Conservation (phyloP, 2,888 invertebrate genomes). For the Rutpela maculata region DNA sequence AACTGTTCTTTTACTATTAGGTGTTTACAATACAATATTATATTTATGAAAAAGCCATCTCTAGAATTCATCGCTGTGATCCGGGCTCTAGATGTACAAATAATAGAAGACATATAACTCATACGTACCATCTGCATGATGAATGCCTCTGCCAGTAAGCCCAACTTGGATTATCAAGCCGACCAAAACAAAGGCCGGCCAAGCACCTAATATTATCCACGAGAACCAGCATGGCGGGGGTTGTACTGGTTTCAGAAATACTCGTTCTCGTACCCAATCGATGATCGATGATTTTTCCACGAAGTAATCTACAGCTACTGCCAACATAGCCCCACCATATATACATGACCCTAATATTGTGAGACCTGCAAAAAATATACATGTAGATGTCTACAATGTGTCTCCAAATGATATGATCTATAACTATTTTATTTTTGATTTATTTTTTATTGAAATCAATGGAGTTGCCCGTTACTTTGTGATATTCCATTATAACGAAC, state of each 20-base stretch:
- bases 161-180: constrained; percentile 83
- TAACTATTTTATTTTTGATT: too few relatives aligned
- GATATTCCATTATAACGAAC: too few relatives aligned
- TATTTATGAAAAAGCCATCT: too few relatives aligned
- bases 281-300: constrained; percentile 83
- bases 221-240: constrained; percentile 82
- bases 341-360: constrained; percentile 85
- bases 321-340: constrained; percentile 85
- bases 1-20: too few relatives aligned
- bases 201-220: constrained; percentile 84
- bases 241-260: constrained; percentile 77
- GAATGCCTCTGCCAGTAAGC: constrained; percentile 81
- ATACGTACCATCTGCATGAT: constrained; percentile 80
- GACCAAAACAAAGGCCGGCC: constrained; percentile 83
- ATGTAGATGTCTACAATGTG: background rate
- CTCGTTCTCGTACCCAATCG: constrained; percentile 84
- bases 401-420: too few relatives aligned
- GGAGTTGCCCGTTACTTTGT: too few relatives aligned
- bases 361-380: constrained; percentile 74
- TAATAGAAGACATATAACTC: too few relatives aligned
- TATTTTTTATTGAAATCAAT: too few relatives aligned
- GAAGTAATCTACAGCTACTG: constrained; percentile 84
- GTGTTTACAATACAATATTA: too few relatives aligned
- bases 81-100: too few relatives aligned
- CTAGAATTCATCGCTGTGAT: too few relatives aligned